These are phyloP conservation scores for Paraescarpia echinospica DNA, from an alignment of 1,140 invertebrate genomes.

Conservation along the genomic window DNA sequence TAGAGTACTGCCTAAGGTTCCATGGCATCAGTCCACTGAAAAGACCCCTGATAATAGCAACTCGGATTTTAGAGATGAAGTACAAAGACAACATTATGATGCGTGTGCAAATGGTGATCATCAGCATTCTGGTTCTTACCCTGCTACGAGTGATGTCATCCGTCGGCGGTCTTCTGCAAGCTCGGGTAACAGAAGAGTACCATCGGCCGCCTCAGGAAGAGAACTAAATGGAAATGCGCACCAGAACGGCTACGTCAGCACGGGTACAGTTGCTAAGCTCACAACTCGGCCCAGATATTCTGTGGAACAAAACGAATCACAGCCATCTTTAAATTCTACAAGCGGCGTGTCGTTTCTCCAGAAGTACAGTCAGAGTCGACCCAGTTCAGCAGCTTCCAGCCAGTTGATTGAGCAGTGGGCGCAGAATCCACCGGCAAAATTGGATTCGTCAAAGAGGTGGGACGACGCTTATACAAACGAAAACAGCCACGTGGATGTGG, in stretches of 20 bases:
- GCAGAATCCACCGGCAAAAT: neutral
- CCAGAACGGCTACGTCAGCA: neutral
- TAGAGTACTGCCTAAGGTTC: neutral
- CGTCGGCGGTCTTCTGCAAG: neutral
- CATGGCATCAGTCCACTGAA: neutral
- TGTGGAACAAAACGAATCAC: neutral
- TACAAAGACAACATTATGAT: neutral
- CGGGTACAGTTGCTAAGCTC: neutral
- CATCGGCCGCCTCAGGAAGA: neutral
- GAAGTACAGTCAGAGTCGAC: neutral
- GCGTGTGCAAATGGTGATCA: neutral
- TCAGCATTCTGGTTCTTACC: neutral
- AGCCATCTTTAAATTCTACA: neutral
- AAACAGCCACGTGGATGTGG: neutral
- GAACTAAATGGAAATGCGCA: neutral
- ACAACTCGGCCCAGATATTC: neutral
- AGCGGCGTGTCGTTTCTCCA: neutral
- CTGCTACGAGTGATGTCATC: neutral
- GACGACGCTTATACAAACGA: neutral
- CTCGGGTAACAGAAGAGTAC: neutral
- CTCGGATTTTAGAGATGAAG: neutral
- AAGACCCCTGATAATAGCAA: neutral
- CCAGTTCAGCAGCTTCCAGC: neutral
- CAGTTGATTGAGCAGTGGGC: neutral
- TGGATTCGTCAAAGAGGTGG: neutral